Evolutionary conservation across 2,797 vertebrate species (phyloP).

Genomic region (Sciurus vulgaris): DNA sequence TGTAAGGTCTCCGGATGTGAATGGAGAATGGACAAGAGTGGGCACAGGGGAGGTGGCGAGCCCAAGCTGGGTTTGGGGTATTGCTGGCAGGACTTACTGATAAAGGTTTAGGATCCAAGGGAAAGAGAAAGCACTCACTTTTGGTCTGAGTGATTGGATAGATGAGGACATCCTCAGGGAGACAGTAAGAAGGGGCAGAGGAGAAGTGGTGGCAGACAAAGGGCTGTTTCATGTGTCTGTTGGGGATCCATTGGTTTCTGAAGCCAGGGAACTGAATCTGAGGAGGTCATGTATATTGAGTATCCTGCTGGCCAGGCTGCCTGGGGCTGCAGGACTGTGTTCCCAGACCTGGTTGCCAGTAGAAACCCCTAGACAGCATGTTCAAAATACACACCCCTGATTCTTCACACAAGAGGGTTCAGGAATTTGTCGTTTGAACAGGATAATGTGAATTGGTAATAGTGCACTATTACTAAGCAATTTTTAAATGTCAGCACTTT

Average conservation of each 20-base stretch:
- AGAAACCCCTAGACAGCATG: neutral
- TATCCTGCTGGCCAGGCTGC: neutral
- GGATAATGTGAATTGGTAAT: neutral
- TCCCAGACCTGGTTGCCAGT: neutral
- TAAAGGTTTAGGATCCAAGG: neutral
- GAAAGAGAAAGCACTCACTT: neutral
- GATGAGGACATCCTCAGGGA: accelerated
- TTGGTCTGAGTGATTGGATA: neutral
- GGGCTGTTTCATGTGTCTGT: too few relatives aligned
- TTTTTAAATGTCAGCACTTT: neutral
- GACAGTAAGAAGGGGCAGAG: accelerated
- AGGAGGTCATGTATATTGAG: accelerated
- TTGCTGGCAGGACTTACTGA: neutral
- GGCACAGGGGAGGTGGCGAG: neutral
- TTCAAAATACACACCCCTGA: neutral
- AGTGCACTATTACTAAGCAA: neutral
- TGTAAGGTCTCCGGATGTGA: neutral
- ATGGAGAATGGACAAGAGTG: neutral
- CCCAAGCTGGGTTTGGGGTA: neutral
- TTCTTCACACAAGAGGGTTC: neutral
- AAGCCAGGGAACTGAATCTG: neutral
- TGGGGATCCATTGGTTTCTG: neutral
- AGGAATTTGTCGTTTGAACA: neutral
- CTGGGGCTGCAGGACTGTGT: accelerated
- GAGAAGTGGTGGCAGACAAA: accelerated